phyloP scores from a whole-genome alignment of 2,797 vertebrate species.

The Chaetophractus vellerosus region DNA sequence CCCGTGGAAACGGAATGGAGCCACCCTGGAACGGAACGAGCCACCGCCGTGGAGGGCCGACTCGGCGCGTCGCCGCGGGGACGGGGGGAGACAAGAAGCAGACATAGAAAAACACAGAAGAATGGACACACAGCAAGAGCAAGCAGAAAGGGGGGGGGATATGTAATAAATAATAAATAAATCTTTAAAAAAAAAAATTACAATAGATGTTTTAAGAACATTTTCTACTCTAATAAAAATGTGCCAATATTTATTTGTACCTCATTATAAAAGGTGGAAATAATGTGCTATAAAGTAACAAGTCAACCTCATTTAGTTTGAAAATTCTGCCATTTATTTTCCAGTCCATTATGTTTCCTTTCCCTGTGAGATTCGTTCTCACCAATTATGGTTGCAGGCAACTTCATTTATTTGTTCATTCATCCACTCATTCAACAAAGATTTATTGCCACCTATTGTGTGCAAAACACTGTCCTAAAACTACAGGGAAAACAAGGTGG shows the following conservation, averaged over 20 bases:
- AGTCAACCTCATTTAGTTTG: background rate
- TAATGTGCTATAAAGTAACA: background rate
- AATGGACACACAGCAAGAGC: too few species aligned
- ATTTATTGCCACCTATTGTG: background rate
- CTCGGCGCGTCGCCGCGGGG: too few species aligned
- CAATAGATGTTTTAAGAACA: background rate
- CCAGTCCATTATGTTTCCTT: background rate
- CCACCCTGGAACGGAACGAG: too few species aligned
- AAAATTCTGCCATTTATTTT: constrained; percentile 47
- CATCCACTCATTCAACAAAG: background rate
- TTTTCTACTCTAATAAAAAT: constrained; percentile 39
- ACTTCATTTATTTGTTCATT: constrained; percentile 43
- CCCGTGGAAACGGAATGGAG: too few species aligned
- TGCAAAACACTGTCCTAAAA: constrained; percentile 21
- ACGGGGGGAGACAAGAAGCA: too few species aligned
- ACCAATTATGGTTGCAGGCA: background rate
- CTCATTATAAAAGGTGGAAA: background rate
- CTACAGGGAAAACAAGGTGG: background rate
- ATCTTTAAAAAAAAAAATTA: too few species aligned
- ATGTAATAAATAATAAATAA: too few species aligned
- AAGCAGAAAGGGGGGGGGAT: too few species aligned
- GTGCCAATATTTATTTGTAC: background rate
- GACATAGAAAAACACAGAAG: too few species aligned
- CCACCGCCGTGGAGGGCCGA: too few species aligned
- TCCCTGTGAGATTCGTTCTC: background rate